A percentile compares a stretch with the other conserved stretches of the same genome.
These are phyloP conservation scores for Melanargia galathea DNA, from an alignment of 2,888 invertebrate genomes.

Conservation along the genomic window DNA sequence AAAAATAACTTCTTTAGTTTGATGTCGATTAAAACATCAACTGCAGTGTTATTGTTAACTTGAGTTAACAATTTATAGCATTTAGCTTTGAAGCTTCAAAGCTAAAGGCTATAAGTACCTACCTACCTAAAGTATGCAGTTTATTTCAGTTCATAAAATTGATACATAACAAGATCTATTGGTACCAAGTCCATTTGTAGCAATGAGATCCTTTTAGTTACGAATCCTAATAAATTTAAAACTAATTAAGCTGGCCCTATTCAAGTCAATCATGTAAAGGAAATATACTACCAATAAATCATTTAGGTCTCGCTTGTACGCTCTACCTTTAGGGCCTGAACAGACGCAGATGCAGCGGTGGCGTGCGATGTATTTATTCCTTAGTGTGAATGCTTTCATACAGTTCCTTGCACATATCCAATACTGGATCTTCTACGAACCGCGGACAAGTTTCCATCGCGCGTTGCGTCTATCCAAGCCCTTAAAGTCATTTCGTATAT, in stretches of 20 bases:
- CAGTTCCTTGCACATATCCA: too few relatives aligned
- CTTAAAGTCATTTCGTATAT: conserved; percentile 60
- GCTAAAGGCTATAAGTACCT: not conserved
- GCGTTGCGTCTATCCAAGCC: conserved; percentile 17
- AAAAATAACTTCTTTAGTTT: too few relatives aligned
- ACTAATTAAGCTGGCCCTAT: conserved; percentile 33
- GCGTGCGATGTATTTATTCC: too few relatives aligned
- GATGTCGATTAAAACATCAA: too few relatives aligned
- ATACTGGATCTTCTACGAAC: too few relatives aligned
- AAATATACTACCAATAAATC: conserved; percentile 53
- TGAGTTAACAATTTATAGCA: too few relatives aligned
- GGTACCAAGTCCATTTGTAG: conserved; percentile 8
- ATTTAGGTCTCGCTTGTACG: conserved; percentile 50
- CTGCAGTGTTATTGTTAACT: not conserved
- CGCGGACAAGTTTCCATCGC: too few relatives aligned
- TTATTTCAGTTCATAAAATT: conserved; percentile 20
- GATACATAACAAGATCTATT: conserved; percentile 10
- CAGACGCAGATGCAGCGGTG: not conserved
- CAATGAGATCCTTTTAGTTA: conserved; percentile 16
- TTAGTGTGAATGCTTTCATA: too few relatives aligned
- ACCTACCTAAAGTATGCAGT: not conserved
- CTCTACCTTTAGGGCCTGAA: conserved; percentile 41
- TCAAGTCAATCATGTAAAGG: conserved; percentile 35
- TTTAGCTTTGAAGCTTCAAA: not conserved
- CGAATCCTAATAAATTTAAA: conserved; percentile 26